Conservation (phyloP, 2,113 vertebrate species). For the Peromyscus leucopus region DNA sequence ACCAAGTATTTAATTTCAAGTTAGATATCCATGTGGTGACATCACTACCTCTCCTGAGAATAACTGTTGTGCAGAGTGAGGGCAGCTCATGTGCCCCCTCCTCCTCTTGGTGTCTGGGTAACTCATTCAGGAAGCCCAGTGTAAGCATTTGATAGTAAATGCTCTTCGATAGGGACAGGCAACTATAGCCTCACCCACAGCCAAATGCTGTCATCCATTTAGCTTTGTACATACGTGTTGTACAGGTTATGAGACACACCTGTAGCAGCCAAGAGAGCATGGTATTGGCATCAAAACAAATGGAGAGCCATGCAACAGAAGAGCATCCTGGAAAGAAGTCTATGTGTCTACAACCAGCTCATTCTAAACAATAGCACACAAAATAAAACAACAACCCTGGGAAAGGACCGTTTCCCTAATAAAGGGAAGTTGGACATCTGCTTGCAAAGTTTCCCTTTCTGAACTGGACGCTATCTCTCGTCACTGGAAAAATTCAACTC, state of each 20-base stretch:
- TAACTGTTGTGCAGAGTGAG: neutral
- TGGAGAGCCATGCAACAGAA: neutral
- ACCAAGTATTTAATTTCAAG: neutral
- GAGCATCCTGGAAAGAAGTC: neutral
- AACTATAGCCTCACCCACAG: neutral
- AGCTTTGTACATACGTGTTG: constrained; percentile 45
- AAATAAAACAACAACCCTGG: neutral
- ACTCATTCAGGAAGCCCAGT: neutral
- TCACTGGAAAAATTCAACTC: neutral
- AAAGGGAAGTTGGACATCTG: neutral
- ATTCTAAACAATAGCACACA: neutral
- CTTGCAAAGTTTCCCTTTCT: neutral
- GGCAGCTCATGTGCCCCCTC: neutral
- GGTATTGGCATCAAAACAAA: neutral
- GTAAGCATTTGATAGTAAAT: neutral
- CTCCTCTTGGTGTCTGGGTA: neutral
- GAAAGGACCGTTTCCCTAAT: neutral
- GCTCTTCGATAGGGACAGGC: neutral
- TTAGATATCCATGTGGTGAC: neutral
- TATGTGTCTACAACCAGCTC: neutral
- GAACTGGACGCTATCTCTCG: neutral
- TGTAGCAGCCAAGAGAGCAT: neutral
- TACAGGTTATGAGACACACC: neutral
- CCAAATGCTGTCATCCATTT: neutral
- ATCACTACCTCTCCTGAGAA: neutral